These are phyloP conservation scores for Campodea augens DNA, from an alignment of 1,140 invertebrate genomes.

Conservation along the genomic window DNA sequence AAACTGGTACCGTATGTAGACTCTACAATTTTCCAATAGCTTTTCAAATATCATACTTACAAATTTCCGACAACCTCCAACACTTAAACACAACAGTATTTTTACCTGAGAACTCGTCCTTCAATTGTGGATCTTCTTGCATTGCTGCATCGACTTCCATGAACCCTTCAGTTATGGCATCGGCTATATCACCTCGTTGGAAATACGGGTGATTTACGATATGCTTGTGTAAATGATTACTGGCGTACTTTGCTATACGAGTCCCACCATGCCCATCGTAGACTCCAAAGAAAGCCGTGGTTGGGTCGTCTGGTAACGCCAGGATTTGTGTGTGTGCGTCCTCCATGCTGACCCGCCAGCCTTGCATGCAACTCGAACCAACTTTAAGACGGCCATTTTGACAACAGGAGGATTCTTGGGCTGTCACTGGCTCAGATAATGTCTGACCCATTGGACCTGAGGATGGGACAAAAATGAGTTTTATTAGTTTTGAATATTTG, in stretches of 20 bases:
- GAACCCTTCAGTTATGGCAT: constrained; percentile 72
- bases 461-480: no score
- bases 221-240: constrained; percentile 80
- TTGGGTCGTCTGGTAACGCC: constrained; percentile 74
- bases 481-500: no score
- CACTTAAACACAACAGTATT: no score
- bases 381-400: constrained; percentile 48
- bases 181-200: constrained; percentile 54
- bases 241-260: constrained; percentile 82
- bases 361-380: constrained; percentile 94
- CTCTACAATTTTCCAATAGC: no score
- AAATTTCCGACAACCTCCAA: no score
- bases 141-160: constrained; percentile 82
- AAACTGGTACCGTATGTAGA: no score
- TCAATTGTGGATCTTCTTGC: constrained; percentile 64
- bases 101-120: constrained; percentile 77
- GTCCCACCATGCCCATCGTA: constrained; percentile 94
- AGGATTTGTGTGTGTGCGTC: constrained; percentile 92
- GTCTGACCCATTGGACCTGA: constrained; percentile 99
- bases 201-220: constrained; percentile 55
- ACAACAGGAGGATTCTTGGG: constrained; percentile 69
- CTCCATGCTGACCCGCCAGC: constrained; percentile 97
- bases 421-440: constrained; percentile 79
- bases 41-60: no score
- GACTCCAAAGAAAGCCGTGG: constrained; percentile 87